Evolutionary conservation across 2,113 vertebrate species (phyloP), one percentile per base, ranked within the genome.

Genomic region (Clarias macrocephalus): DNA sequence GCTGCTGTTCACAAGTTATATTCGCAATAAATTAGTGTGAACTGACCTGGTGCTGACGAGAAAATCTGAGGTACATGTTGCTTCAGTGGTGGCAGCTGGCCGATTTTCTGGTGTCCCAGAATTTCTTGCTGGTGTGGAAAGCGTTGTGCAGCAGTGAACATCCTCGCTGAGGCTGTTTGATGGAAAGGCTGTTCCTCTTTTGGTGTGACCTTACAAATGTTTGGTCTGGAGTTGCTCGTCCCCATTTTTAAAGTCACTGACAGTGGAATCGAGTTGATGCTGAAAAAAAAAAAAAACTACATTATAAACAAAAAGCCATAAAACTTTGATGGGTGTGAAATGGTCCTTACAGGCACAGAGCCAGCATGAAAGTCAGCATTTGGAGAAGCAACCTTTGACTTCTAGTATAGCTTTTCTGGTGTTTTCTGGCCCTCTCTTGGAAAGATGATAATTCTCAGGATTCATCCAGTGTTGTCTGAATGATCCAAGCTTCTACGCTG

Each of bases 191-290:
- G 82, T 73, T 54, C 88, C 37, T 90, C 82, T 87, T 89, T 90
- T 57, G 94, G 93, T 60, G 87, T 91, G 23, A 95, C 93, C 88
- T 92, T 91, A 80, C 80, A 86, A 89, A 88, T 85, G 85, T 92
- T 90, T 82, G 89, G 84, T 91, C 92, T 93, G 87, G 94, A 93
- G 76, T 89, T 89, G 72, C 68, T 88, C 5, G 91, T 93, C n/a
- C 94, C 94, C 93, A 95, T 94, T 86, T 48, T 73, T 83, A 82
- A 19, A 60, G 1, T 83, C 18, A 73, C 30, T 82, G 42, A 16
- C 42, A 25, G 21, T 37, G 3, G n/a, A 33, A 37, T 60, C 30
- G 23, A 77, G 25, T 54, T 52, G 33, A 76, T 2, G 23, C 42
- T 76, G 23, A 7, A 7, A 52, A 25, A 56, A 77, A 54, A 77